A percentile compares a stretch with the other conserved stretches of the same genome.
phyloP scores from a whole-genome alignment of 2,888 invertebrate genomes.

The Nudaria mundana region DNA sequence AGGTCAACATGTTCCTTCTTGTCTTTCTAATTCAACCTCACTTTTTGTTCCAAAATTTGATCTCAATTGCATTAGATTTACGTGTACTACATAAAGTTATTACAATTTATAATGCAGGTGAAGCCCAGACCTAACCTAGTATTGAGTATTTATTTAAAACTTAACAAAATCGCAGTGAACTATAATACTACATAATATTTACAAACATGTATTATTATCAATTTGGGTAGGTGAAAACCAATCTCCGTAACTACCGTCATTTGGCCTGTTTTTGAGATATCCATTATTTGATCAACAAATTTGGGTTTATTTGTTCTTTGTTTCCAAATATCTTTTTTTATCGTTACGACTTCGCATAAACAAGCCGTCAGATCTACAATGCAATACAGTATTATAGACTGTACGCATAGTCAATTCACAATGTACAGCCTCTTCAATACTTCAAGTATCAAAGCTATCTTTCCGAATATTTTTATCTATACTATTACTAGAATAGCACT shows the following conservation, averaged over 20 bases:
- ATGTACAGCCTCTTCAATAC: conserved; percentile 33
- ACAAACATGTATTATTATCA: no score
- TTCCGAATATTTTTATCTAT: conserved; percentile 63
- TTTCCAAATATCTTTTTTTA: conserved; percentile 4
- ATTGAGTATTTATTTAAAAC: conserved; percentile 73
- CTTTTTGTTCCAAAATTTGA: conserved; percentile 27
- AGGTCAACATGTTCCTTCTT: conserved; percentile 1
- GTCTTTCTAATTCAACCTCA: conserved; percentile 12
- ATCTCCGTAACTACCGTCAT: conserved; percentile 25
- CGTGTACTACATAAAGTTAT: no score
- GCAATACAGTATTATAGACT: conserved; percentile 41
- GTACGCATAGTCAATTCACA: conserved; percentile 45
- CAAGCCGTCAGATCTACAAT: conserved; percentile 31
- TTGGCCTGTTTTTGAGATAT: conserved; percentile 32
- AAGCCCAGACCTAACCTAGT: conserved; percentile 51
- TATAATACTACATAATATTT: conserved; percentile 61
- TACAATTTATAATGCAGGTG: conserved; percentile 49
- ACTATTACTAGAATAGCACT: conserved; percentile 51
- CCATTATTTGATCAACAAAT: no score
- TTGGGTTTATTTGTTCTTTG: no score
- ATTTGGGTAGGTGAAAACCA: conserved; percentile 33
- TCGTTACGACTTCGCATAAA: conserved; percentile 32
- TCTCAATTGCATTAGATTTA: conserved; percentile 19
- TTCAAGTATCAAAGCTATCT: conserved; percentile 72
- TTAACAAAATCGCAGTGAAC: conserved; percentile 51